Evolutionary conservation across 2,888 invertebrate species (phyloP).

Genomic region (Calephelis perditalis): DNA sequence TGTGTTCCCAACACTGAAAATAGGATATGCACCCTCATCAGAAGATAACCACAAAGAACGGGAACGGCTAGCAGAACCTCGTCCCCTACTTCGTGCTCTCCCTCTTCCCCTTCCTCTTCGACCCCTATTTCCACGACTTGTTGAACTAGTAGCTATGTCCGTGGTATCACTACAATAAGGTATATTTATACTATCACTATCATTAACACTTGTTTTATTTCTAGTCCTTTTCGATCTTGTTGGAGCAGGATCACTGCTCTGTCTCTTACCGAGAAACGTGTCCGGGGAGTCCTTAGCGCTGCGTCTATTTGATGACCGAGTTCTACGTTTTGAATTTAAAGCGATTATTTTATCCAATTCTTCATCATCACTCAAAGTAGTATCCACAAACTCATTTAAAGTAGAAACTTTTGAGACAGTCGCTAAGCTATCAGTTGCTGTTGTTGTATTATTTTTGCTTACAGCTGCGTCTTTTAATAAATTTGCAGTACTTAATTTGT

Average conservation of each 20-base stretch:
- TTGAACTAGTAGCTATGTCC: too few relatives aligned
- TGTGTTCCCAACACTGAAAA: slow-evolving; percentile 53
- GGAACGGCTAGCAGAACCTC: slow-evolving; percentile 3
- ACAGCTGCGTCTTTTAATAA: slow-evolving; percentile 26
- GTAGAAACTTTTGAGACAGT: background rate
- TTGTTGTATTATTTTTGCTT: slow-evolving; percentile 1
- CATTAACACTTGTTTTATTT: slow-evolving; percentile 16
- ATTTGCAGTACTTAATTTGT: slow-evolving; percentile 36
- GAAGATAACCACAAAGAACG: background rate
- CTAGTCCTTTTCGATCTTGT: slow-evolving; percentile 20
- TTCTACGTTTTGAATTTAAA: slow-evolving; percentile 13
- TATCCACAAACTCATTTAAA: slow-evolving; percentile 9
- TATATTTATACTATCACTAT: background rate
- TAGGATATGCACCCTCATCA: slow-evolving; percentile 29
- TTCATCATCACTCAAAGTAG: slow-evolving; percentile 15
- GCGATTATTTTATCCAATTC: slow-evolving; percentile 19
- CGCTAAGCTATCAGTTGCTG: background rate
- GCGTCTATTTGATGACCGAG: background rate
- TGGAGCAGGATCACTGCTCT: background rate
- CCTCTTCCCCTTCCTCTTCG: slow-evolving; percentile 25
- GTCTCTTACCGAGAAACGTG: background rate
- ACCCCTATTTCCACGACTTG: slow-evolving; percentile 17
- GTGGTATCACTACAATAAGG: too few relatives aligned
- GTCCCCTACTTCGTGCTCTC: slow-evolving; percentile 20
- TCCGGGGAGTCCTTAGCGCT: background rate